A percentile compares a stretch with the other conserved stretches of the same genome.
These are phyloP conservation scores for Diarsia dahlii DNA, from an alignment of 2,888 invertebrate genomes.

Conservation along the genomic window DNA sequence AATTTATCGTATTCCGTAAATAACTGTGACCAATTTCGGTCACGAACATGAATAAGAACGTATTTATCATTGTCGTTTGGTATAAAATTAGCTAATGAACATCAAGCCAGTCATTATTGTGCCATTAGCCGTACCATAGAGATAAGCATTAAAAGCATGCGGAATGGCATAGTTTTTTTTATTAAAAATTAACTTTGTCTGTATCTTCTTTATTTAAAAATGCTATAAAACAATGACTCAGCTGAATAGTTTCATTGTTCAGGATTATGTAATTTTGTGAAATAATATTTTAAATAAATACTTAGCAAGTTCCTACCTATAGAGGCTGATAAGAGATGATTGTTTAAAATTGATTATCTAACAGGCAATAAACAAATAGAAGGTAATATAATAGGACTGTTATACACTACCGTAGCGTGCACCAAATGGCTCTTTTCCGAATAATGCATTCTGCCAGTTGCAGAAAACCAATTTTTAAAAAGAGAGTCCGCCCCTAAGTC, in stretches of 20 bases:
- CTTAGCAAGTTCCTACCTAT: background rate
- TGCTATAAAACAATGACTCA: background rate
- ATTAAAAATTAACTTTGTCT: background rate
- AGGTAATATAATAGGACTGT: background rate
- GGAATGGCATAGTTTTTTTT: slow-evolving; percentile 28
- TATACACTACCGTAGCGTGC: background rate
- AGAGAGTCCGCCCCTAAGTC: no score
- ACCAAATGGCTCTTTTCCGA: background rate
- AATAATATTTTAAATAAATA: slow-evolving; percentile 14
- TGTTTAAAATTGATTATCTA: slow-evolving; percentile 5
- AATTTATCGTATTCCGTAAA: slow-evolving; percentile 60
- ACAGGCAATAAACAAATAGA: background rate
- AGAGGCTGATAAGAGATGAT: slow-evolving; percentile 5
- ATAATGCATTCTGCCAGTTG: background rate
- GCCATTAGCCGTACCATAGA: slow-evolving; percentile 41
- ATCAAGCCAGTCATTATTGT: slow-evolving; percentile 44
- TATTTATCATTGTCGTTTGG: slow-evolving; percentile 30
- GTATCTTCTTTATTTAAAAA: background rate
- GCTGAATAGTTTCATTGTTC: background rate
- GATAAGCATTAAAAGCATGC: slow-evolving; percentile 18
- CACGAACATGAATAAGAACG: slow-evolving; percentile 29
- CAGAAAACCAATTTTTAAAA: background rate
- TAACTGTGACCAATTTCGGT: slow-evolving; percentile 63
- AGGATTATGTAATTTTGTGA: slow-evolving; percentile 7
- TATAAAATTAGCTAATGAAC: slow-evolving; percentile 41